Percentiles rank a stretch among this genome's conserved stretches.
phyloP scores from a whole-genome alignment of 2,888 invertebrate species.

The Prosopocoilus inquinatus region DNA sequence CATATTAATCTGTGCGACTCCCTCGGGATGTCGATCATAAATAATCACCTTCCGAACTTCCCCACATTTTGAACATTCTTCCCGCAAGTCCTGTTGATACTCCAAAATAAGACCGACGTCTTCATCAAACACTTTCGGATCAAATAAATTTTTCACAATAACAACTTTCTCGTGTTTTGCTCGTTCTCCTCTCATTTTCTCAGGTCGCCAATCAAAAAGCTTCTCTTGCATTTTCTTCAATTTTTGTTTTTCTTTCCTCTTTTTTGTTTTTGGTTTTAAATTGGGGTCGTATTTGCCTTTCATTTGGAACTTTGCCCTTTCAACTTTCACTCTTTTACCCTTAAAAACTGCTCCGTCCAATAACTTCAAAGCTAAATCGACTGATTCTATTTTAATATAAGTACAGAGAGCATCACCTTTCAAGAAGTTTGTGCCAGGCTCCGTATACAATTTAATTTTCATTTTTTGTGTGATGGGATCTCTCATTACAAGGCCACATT shows the following conservation, averaged over 20 bases:
- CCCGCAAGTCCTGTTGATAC: conserved; percentile 85
- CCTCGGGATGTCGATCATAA: conserved; percentile 92
- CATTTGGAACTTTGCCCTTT: conserved; percentile 90
- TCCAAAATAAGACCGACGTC: conserved; percentile 87
- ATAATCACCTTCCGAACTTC: conserved; percentile 87
- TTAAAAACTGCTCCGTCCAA: conserved; percentile 83
- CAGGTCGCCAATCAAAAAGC: conserved; percentile 95
- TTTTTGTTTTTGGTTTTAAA: conserved; percentile 86
- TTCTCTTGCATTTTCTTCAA: conserved; percentile 90
- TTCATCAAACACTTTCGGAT: conserved; percentile 82
- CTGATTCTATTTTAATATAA: conserved; percentile 94
- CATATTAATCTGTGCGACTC: conserved; percentile 91
- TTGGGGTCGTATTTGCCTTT: conserved; percentile 93
- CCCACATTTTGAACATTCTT: conserved; percentile 89
- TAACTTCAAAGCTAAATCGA: conserved; percentile 86
- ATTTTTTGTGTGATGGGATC: conserved; percentile 77
- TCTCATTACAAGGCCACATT: conserved; percentile 92
- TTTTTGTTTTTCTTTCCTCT: conserved; percentile 87
- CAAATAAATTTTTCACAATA: conserved; percentile 91
- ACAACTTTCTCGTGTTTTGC: conserved; percentile 88
- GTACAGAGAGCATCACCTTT: conserved; percentile 98
- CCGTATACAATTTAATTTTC: conserved; percentile 90
- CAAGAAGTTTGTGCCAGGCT: conserved; percentile 70
- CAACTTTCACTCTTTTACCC: conserved; percentile 81
- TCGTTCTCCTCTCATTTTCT: conserved; percentile 82